Conservation (phyloP, 2,113 vertebrate species). For the Chaetura pelagica region DNA sequence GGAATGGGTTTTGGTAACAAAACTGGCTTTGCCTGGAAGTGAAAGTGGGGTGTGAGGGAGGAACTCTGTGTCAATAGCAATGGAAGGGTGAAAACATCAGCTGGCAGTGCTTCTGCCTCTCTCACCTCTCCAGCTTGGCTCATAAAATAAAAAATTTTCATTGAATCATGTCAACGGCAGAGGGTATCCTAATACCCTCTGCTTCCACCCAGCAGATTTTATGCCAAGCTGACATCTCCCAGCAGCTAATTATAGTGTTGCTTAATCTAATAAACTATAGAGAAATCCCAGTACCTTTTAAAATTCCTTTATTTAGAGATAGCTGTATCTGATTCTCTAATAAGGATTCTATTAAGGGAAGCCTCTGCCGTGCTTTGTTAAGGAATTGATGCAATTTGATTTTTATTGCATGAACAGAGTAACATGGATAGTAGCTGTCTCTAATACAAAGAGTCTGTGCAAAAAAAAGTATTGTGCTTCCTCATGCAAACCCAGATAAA, state of each 20-base stretch:
- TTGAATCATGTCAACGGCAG: background rate
- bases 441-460: constrained; percentile 17
- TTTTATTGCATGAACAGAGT: constrained; percentile 66
- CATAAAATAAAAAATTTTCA: background rate
- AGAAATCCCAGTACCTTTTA: constrained; percentile 43
- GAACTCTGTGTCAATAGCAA: background rate
- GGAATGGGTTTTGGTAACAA: background rate
- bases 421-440: constrained; percentile 50
- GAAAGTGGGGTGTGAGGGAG: background rate
- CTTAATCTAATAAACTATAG: constrained; percentile 51
- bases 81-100: background rate
- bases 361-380: constrained; percentile 55
- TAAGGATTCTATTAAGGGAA: constrained; percentile 62
- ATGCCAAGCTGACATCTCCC: background rate
- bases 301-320: constrained; percentile 45
- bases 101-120: background rate
- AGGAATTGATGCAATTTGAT: constrained; percentile 71
- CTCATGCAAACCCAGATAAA: constrained; percentile 56
- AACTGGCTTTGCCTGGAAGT: background rate
- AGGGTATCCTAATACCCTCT: constrained; percentile 2
- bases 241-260: constrained; percentile 31
- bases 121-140: background rate
- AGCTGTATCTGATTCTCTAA: constrained; percentile 58
- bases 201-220: constrained; percentile 8
- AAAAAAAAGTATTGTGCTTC: constrained; percentile 44